Conservation (phyloP, 2,888 invertebrate species). For the Caenorhabditis imperialis region DNA sequence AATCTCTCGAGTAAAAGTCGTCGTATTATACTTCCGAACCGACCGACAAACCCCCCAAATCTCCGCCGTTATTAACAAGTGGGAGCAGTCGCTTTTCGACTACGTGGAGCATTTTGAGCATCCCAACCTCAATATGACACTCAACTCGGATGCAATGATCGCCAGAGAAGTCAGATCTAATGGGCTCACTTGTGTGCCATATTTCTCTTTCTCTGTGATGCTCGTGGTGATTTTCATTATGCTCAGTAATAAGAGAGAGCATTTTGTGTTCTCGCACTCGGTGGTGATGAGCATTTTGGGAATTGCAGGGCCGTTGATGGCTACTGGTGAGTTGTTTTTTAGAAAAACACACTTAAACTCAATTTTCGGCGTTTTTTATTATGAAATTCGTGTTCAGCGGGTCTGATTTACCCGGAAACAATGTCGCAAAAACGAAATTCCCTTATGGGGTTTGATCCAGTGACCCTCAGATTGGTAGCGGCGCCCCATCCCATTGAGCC, state of each 20-base stretch:
- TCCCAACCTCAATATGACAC: conserved; percentile 64
- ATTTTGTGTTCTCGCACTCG: conserved; percentile 60
- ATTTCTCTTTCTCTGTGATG: conserved; percentile 63
- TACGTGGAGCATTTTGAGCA: conserved; percentile 63
- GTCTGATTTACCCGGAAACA: no score
- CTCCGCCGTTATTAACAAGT: conserved; percentile 56
- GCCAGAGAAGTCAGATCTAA: conserved; percentile 69
- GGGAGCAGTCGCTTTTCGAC: conserved; percentile 63
- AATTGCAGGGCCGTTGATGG: conserved; percentile 69
- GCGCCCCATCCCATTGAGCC: no score
- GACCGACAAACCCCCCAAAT: conserved; percentile 60
- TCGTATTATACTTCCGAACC: conserved; percentile 73
- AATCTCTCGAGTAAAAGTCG: conserved; percentile 62
- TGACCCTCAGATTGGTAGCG: no score
- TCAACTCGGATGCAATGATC: conserved; percentile 68
- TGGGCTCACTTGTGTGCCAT: conserved; percentile 69
- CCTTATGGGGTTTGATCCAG: no score
- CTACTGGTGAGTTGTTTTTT: no score
- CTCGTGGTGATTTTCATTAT: conserved; percentile 66
- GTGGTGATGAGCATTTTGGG: conserved; percentile 68
- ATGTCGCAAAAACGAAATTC: no score
- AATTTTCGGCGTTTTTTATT: no score
- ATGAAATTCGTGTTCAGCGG: no score
- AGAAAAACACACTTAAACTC: no score
- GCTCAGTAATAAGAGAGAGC: conserved; percentile 61